Conservation (phyloP, 1,140 invertebrate species). For the Leptinotarsa texana region DNA sequence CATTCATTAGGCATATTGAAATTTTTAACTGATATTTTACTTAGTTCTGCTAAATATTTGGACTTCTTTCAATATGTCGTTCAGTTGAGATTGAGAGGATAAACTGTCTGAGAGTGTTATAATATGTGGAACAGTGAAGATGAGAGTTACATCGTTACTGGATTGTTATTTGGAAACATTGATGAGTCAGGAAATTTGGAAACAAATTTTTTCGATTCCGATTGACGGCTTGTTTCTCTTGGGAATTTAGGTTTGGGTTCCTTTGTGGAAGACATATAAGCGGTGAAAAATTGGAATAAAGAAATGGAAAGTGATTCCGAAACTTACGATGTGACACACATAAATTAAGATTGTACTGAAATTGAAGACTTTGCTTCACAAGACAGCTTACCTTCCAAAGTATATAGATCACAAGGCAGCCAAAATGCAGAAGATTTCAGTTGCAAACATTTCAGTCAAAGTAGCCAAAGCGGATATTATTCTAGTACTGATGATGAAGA, state of each 20-base stretch:
- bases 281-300: conserved; percentile 45
- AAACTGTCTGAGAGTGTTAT: neutral
- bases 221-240: conserved; percentile 75
- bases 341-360: conserved; percentile 19
- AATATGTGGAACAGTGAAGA: conserved; percentile 61
- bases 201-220: conserved; percentile 86
- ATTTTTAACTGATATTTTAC: too few relatives aligned
- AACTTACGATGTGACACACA: conserved; percentile 42
- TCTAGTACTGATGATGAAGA: conserved; percentile 44
- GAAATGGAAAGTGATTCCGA: conserved; percentile 43
- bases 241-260: conserved; percentile 75
- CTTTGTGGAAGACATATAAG: conserved; percentile 77
- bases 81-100: too few relatives aligned
- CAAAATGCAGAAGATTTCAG: neutral
- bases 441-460: neutral
- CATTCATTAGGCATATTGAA: too few relatives aligned
- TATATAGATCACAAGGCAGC: too few relatives aligned
- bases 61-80: too few relatives aligned
- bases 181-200: conserved; percentile 88
- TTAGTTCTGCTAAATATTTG: too few relatives aligned
- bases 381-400: neutral
- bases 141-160: conserved; percentile 74
- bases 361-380: conserved; percentile 11
- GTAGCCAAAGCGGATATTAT: conserved; percentile 9
- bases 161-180: conserved; percentile 95